Percentiles rank a stretch among this genome's conserved stretches.
phyloP scores from a whole-genome alignment of 2,888 invertebrate species.

The Calameuta idolon region DNA sequence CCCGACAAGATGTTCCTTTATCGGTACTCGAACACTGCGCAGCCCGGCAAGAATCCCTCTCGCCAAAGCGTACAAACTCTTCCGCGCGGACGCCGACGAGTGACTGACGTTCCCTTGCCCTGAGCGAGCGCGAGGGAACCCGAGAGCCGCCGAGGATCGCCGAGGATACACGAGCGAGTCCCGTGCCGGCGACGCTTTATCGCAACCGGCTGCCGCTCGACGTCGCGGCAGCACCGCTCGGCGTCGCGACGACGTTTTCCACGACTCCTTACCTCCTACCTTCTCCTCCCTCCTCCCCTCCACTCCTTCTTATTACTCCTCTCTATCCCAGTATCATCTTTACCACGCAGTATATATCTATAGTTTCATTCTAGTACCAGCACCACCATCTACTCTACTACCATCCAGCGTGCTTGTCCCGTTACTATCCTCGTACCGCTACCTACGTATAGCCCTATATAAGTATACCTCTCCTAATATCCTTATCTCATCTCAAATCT shows the following conservation, averaged over 20 bases:
- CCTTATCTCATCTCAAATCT: not conserved
- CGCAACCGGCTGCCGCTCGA: conserved; percentile 47
- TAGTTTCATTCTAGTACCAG: not conserved
- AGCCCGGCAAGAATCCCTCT: conserved; percentile 30
- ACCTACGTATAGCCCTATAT: not conserved
- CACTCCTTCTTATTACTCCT: conserved; percentile 11
- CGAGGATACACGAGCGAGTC: conserved; percentile 40
- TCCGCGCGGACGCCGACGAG: conserved; percentile 65
- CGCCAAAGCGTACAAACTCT: conserved; percentile 51
- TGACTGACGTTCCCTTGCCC: conserved; percentile 61
- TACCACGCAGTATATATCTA: not conserved
- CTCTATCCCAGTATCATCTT: not conserved
- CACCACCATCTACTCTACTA: not conserved
- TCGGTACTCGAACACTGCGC: conserved; percentile 21
- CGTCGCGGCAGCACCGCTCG: conserved; percentile 58
- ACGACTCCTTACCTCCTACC: conserved; percentile 4
- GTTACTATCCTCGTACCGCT: not conserved
- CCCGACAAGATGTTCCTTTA: conserved; percentile 3
- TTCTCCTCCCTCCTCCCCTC: not conserved
- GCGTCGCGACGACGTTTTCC: conserved; percentile 33
- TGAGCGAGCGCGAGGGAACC: conserved; percentile 36
- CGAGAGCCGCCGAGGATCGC: conserved; percentile 43
- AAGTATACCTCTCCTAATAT: not conserved
- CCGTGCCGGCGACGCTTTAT: conserved; percentile 39
- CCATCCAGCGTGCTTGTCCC: not conserved